phyloP scores from a whole-genome alignment of 2,888 invertebrate species.

The Phyto melanocephala region DNA sequence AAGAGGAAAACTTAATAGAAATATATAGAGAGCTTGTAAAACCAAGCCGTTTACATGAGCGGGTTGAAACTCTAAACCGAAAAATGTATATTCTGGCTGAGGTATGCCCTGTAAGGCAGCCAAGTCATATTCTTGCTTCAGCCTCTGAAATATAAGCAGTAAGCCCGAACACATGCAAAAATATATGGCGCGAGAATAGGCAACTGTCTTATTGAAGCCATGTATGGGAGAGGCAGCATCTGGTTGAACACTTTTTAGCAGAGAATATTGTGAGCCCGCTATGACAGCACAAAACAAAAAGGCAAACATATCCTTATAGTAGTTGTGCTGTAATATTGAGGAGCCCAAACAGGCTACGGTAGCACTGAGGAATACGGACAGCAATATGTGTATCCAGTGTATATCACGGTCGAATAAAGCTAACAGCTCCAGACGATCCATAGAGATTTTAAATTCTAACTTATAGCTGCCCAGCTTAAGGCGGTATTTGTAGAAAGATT shows the following conservation, averaged over 20 bases:
- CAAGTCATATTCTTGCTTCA: slow-evolving; percentile 70
- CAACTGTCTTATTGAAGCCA: slow-evolving; percentile 96
- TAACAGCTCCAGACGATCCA: slow-evolving; percentile 94
- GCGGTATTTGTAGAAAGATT: slow-evolving; percentile 78
- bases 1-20: slow-evolving; percentile 94
- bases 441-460: slow-evolving; percentile 85
- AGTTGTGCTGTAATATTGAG: slow-evolving; percentile 88
- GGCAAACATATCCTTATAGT: slow-evolving; percentile 94
- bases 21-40: slow-evolving; percentile 87
- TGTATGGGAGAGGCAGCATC: slow-evolving; percentile 99
- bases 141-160: slow-evolving; percentile 78
- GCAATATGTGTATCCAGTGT: slow-evolving; percentile 85
- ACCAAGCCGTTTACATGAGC: slow-evolving; percentile 83
- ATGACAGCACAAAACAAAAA: slow-evolving; percentile 98
- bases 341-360: slow-evolving; percentile 92
- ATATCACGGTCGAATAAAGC: slow-evolving; percentile 96
- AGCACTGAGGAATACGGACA: slow-evolving; percentile 90
- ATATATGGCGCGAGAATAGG: slow-evolving; percentile 95
- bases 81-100: slow-evolving; percentile 67
- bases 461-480: slow-evolving; percentile 75
- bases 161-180: slow-evolving; percentile 89
- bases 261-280: slow-evolving; percentile 97
- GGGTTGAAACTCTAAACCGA: slow-evolving; percentile 78
- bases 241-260: slow-evolving; percentile 98
- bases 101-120: slow-evolving; percentile 61